Evolutionary conservation across 2,113 vertebrate species (phyloP).

Genomic region (Balaeniceps rex): DNA sequence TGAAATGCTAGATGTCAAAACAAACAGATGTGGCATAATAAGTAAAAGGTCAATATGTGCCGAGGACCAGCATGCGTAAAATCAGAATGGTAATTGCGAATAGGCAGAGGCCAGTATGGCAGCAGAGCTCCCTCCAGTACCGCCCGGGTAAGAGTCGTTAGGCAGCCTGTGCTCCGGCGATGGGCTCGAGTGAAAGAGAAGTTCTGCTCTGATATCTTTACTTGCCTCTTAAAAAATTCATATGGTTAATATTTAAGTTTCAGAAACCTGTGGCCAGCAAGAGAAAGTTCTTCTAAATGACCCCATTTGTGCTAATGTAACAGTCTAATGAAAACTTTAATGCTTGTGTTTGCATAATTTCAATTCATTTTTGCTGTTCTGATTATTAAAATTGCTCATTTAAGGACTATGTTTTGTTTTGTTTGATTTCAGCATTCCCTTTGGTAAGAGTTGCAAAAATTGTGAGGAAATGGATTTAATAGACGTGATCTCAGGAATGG

Average conservation of each 20-base stretch:
- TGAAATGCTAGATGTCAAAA: slow-evolving; percentile 26
- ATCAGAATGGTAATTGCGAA: neutral
- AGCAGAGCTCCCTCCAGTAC: neutral
- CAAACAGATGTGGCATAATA: slow-evolving; percentile 4
- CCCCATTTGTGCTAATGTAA: slow-evolving; percentile 55
- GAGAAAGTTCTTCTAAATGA: slow-evolving; percentile 56
- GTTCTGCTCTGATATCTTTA: slow-evolving; percentile 12
- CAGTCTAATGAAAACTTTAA: slow-evolving; percentile 56
- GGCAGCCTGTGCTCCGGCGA: neutral
- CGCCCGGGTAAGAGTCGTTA: neutral
- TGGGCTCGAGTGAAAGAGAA: neutral
- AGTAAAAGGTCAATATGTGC: slow-evolving; percentile 1
- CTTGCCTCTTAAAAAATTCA: slow-evolving; percentile 65
- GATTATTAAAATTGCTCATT: slow-evolving; percentile 55
- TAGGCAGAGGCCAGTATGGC: neutral
- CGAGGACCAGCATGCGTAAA: neutral
- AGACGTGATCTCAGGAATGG: slow-evolving; percentile 52
- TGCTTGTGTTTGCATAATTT: slow-evolving; percentile 63
- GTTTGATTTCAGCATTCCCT: slow-evolving; percentile 48
- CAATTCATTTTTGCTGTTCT: slow-evolving; percentile 40
- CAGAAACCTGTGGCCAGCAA: slow-evolving; percentile 43
- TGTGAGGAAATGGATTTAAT: slow-evolving; percentile 51
- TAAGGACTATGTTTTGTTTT: slow-evolving; percentile 38
- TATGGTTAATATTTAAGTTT: slow-evolving; percentile 72
- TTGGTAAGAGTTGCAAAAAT: slow-evolving; percentile 46